Base-by-base conservation (phyloP, 2,888 invertebrate genomes). In the Drosophila antonietae region DNA sequence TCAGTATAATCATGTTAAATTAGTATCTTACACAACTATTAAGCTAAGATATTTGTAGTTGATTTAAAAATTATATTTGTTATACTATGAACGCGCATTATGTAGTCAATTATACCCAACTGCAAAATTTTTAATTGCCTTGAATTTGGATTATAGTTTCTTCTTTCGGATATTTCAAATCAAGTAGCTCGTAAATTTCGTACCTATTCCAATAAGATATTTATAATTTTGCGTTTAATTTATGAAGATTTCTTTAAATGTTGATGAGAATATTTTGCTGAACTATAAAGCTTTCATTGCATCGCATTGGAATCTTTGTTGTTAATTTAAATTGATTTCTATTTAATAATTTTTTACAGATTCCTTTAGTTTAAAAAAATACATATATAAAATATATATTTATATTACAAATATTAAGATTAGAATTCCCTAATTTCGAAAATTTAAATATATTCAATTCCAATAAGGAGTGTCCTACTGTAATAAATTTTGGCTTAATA, bases 121-220 rank as follows among this genome's bases (percentile, higher is more conserved):
- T 12, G 12, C 2, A 33, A 4, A 7, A 2, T 12, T 12, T 6
- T 33, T 35, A 51, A 35, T 51, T 35, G 33, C 2, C 2, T 53
- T 53, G 10, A 5, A 23, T 23, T 53, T 53, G 9, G 5, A 53
- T 37, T 23, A 37, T 37, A 15, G 9, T 53, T 53, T 15, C 20
- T 15, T 37, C 7, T 37, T 74, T 41, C 33, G 23, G 51, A 31
- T 58, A 31, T 14, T 44, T 60, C 3, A 44, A 49, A 52, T 60
- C 41, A 55, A 67, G 23, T 44, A 33, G 55, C 33, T 69, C 61
- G 43, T 79, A 79, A 79, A 76, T 47, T 74, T 18, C 31, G 0
- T 33, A 51, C 33, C 33, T 49, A 33, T 56, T 35, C 10, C 43
- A 59, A 63, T 44, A 20, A 6, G 20, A 20, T 44, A 44, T 44